Base-by-base conservation (phyloP, 2,888 invertebrate species). In the Brenthis daphne region DNA sequence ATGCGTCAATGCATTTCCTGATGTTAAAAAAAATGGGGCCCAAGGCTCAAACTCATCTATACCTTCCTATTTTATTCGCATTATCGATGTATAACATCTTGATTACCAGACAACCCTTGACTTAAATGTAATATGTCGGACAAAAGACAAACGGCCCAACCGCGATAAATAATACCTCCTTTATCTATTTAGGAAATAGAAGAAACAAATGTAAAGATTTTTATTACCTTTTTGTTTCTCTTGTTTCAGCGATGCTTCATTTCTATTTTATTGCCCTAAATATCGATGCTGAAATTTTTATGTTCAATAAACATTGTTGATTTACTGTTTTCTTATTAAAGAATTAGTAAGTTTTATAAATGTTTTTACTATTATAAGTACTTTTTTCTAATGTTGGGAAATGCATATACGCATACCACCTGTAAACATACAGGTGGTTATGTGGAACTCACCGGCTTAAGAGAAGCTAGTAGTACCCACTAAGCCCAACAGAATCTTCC, bases 91-190 rank as follows among this genome's bases (percentile, higher is more conserved):
- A 53, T 53, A 63, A 53, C 43, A 63, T 63, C 53, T 37, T 63
- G 48, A 60, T 60, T 63, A 63, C 63, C 37, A 63, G 16, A 53
- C 53, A 53, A 43, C 37, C 37, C 37, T 43, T 20, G 33, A 51
- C 37, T 63, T 37, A 53, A 16, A 37, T 16, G 33, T 61, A 37
- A 61, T 54, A 54, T 55, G 53, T 53, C 16, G 33, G 29, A 6
- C 16, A 55, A 54, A 48, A 64, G 64, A 47, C 43, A 54, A 55
- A 64, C 54, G 54, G 43, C 55, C 67, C 43, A 50, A 56, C 61
- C 67, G 61, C 67, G 67, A 67, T 67, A 67, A 67, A 67, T 67
- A 56, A 61, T 67, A 67, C 61, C 61, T 61, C 55, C 56, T 55
- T 55, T 61, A 67, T 67, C 61, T 67, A 61, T 67, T 67, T 67